phyloP scores from a whole-genome alignment of 2,797 vertebrate genomes.

The Microtus californicus region DNA sequence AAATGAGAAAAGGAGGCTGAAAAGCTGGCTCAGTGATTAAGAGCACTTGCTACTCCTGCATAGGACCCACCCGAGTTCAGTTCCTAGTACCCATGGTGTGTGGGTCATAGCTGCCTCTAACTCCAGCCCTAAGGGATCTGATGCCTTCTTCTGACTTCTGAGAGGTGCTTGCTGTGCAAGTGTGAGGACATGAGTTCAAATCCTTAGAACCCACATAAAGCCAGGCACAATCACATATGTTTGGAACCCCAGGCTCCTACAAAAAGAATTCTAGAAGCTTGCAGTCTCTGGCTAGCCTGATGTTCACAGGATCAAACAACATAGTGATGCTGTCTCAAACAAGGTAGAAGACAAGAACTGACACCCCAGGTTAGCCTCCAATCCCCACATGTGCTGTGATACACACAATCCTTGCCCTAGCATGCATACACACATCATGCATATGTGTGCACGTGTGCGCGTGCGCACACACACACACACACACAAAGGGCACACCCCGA shows the following conservation, averaged over 20 bases:
- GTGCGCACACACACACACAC: not conserved
- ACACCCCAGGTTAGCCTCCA: not conserved
- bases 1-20: not conserved
- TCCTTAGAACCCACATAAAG: not conserved
- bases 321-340: not conserved
- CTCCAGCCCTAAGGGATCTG: not conserved
- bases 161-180: not conserved
- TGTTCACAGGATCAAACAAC: not conserved
- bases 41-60: not conserved
- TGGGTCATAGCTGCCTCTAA: not conserved
- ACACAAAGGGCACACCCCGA: not conserved
- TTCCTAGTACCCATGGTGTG: not conserved
- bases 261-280: not conserved
- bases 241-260: not conserved
- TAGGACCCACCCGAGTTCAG: not conserved
- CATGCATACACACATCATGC: not conserved
- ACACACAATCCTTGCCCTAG: no score
- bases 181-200: not conserved
- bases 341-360: not conserved
- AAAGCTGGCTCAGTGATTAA: not conserved
- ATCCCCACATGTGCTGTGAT: not conserved
- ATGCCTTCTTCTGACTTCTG: not conserved
- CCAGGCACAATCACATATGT: not conserved
- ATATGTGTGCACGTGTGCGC: rapidly evolving
- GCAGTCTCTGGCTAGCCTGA: no score